phyloP scores from a whole-genome alignment of 2,888 invertebrate genomes.

The Parnassius glacialis region DNA sequence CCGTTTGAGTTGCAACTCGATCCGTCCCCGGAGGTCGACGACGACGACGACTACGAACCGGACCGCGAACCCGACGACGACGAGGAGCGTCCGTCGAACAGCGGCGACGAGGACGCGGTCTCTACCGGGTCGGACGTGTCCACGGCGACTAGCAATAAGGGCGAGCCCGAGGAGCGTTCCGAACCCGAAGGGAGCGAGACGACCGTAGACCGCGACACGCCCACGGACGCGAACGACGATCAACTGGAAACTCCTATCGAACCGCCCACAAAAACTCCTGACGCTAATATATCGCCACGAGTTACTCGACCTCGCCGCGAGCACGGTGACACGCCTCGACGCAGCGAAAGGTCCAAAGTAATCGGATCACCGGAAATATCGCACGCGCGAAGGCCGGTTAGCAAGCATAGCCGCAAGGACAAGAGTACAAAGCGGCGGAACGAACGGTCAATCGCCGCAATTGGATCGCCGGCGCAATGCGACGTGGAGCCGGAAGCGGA shows the following conservation, averaged over 20 bases:
- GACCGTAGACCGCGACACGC: conserved; percentile 21
- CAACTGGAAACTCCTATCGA: conserved; percentile 13
- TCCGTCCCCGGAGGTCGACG: conserved; percentile 46
- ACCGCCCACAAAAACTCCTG: conserved; percentile 22
- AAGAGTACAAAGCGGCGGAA: conserved; percentile 36
- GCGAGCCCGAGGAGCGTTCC: conserved; percentile 29
- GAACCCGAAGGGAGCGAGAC: conserved; percentile 37
- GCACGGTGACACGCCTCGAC: conserved; percentile 32
- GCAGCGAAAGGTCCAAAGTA: conserved; percentile 25
- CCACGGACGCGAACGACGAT: conserved; percentile 22
- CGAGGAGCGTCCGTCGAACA: conserved; percentile 38
- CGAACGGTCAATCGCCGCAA: conserved; percentile 32
- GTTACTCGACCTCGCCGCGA: conserved; percentile 29
- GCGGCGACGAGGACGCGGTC: conserved; percentile 43
- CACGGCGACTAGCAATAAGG: conserved; percentile 37
- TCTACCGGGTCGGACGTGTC: conserved; percentile 47
- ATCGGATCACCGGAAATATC: background rate
- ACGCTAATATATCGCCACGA: conserved; percentile 28
- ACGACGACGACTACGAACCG: conserved; percentile 47
- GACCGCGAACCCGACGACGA: conserved; percentile 38
- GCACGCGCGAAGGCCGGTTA: conserved; percentile 21
- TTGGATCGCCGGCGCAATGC: conserved; percentile 34
- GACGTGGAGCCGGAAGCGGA: conserved; percentile 34
- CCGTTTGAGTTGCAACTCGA: conserved; percentile 40
- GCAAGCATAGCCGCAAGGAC: conserved; percentile 33